Base-by-base conservation (phyloP, 2,113 vertebrate genomes). In the Pterocles burchelli region DNA sequence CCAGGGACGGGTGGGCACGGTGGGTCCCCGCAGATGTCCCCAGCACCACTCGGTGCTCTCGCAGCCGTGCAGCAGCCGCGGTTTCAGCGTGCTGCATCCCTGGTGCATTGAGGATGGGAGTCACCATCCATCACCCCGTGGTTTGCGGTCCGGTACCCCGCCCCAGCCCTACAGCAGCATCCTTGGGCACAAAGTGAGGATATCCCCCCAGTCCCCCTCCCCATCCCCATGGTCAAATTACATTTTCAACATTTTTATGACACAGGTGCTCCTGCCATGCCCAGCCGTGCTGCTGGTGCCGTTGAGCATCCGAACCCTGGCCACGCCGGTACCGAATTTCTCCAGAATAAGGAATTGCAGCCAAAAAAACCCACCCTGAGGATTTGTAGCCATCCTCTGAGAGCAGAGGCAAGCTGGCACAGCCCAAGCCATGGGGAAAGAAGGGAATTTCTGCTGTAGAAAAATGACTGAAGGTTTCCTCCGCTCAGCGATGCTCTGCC, bases 51-150 rank as follows among this genome's bases (percentile, higher is more conserved):
- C 4, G 18, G n/a, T 22, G 48, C n/a, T 76, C 89, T 57, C 2
- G 15, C 17, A 59, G 52, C 1, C 24, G 7, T 9, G 31, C 49
- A 33, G 70, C 6, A 6, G 38, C 48, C 1, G 8, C 18, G 43
- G 19, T 24, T 38, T 38, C 62, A 29, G 7, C 1, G 1, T 3
- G 33, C 4, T 13, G 43, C 16, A 8, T 68, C 65, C 38, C 52
- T 12, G 24, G 22, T 41, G 46, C 26, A 12, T 55, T 45, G 36
- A 24, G 15, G 55, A 4, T 66, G 46, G 25, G 8, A 48, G 65
- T 0, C 4, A 85, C 5, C 46, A 36, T 2, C 26, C 29, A 0
- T 28, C 58, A 22, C 10, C 33, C 55, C 0, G 13, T 2, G 41
- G 41, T 14, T 68, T 41, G 38, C 43, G 14, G 54, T 3, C 17